Percentiles rank a stretch among this genome's conserved stretches.
phyloP scores from a whole-genome alignment of 2,888 invertebrate species.

The Xanthorhoe spadicearia region DNA sequence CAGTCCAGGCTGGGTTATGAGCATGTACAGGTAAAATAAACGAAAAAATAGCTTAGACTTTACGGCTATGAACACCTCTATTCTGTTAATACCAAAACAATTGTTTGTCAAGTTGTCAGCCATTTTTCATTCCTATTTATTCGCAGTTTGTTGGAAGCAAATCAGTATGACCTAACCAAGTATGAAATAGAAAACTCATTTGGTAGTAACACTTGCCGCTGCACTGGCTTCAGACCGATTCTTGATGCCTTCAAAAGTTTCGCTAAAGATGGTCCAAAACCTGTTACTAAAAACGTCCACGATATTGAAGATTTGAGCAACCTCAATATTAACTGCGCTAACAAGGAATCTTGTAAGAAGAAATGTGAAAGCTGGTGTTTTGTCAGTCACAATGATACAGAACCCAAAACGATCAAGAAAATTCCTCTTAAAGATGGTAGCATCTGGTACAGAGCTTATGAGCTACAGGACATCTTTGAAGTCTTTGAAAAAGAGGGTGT shows the following conservation, averaged over 20 bases:
- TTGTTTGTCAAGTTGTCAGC: too few relatives aligned
- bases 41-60: too few relatives aligned
- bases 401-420: slow-evolving; percentile 48
- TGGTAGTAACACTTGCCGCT: slow-evolving; percentile 91
- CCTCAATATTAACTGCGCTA: slow-evolving; percentile 42
- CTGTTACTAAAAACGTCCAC: slow-evolving; percentile 63
- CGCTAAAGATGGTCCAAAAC: slow-evolving; percentile 84
- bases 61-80: too few relatives aligned
- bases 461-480: slow-evolving; percentile 79
- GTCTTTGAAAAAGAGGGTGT: slow-evolving; percentile 65
- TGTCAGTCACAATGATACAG: slow-evolving; percentile 52
- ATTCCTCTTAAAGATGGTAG: slow-evolving; percentile 64
- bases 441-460: slow-evolving; percentile 82
- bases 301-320: slow-evolving; percentile 75
- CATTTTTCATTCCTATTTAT: background rate
- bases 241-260: slow-evolving; percentile 91
- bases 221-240: slow-evolving; percentile 91
- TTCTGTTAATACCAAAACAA: too few relatives aligned
- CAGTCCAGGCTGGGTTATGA: slow-evolving; percentile 90
- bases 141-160: slow-evolving; percentile 45
- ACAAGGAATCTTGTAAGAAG: slow-evolving; percentile 61
- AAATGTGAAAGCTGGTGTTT: slow-evolving; percentile 61
- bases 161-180: slow-evolving; percentile 45
- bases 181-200: slow-evolving; percentile 88
- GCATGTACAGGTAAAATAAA: slow-evolving; percentile 85